These are phyloP conservation scores for Anneissia japonica DNA, from an alignment of 35 echinoderm and acorn worm genomes.

Conservation along the genomic window DNA sequence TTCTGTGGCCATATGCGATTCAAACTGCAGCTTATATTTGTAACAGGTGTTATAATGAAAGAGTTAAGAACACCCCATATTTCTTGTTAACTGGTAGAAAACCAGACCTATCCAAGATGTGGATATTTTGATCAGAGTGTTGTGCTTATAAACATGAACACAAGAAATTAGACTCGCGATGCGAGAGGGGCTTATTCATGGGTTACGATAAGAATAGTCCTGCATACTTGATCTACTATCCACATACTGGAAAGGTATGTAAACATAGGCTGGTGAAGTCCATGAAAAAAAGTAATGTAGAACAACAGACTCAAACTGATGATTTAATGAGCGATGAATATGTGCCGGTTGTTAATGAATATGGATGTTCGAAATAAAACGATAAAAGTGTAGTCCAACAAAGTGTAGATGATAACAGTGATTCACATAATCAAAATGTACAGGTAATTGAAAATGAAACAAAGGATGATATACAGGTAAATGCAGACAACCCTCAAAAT, in stretches of 20 bases:
- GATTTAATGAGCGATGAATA: neutral
- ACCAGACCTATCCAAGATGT: neutral
- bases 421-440: neutral
- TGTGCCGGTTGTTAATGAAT: no score
- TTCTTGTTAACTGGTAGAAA: neutral
- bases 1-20: neutral
- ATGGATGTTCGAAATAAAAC: neutral
- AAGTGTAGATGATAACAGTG: no score
- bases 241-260: neutral
- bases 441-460: neutral
- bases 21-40: neutral
- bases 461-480: neutral
- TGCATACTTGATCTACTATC: neutral
- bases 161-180: neutral
- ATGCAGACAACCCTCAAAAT: neutral
- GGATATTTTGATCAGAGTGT: neutral
- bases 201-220: neutral
- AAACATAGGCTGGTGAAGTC: neutral
- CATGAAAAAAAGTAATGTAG: neutral
- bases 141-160: neutral
- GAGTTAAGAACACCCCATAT: neutral
- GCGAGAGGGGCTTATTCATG: neutral
- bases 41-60: neutral
- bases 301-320: neutral
- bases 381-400: no score